Evolutionary conservation across 2,797 vertebrate species (phyloP), one percentile per base, ranked within the genome.

Genomic region (Capromys pilorides): DNA sequence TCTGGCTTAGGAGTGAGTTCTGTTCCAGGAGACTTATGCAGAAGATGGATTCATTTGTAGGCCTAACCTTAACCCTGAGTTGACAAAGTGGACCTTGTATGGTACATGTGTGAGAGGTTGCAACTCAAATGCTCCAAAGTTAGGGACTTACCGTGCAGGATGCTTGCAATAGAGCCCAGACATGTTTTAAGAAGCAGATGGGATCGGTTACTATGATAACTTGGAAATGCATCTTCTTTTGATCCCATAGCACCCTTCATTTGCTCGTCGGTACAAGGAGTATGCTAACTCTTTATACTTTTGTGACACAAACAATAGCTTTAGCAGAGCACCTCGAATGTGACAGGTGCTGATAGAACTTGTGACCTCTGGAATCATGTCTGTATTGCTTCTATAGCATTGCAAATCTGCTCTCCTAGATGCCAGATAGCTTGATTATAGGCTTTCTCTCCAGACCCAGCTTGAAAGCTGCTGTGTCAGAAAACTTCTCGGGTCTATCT

Each of bases 361-460:
- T 26, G 45, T 41, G 33, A 16, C 6, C n/a, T 92, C 83, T 66
- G 66, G 31, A 77, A 39, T 81, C 69, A 19, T 1, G 7, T 75
- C 84, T 80, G 2, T 41, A 64, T 93, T 87, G 80, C 77, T 49
- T 88, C 24, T 86, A 41, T 21, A 19, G 57, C 71, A 10, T 18
- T 67, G 93, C 87, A 89, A 95, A 79, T 86, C 61, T 87, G 88
- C 39, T 87, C 81, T 75, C 19, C 75, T 19, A 61, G 66, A 36
- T 87, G 89, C 69, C 84, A 24, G 26, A 31, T 26, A 22, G 21
- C 64, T 24, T 87, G 79, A 78, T 41, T 75, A 45, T 1, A 5
- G 18, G 19, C n/a, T 71, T 75, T 57, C 57, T 84, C 61, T 91
- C 61, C 77, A 88, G 21, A 64, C 28, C 24, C 1, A 11, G 51